phyloP scores from a whole-genome alignment of 2,888 invertebrate species.

The Perithous albicinctus region DNA sequence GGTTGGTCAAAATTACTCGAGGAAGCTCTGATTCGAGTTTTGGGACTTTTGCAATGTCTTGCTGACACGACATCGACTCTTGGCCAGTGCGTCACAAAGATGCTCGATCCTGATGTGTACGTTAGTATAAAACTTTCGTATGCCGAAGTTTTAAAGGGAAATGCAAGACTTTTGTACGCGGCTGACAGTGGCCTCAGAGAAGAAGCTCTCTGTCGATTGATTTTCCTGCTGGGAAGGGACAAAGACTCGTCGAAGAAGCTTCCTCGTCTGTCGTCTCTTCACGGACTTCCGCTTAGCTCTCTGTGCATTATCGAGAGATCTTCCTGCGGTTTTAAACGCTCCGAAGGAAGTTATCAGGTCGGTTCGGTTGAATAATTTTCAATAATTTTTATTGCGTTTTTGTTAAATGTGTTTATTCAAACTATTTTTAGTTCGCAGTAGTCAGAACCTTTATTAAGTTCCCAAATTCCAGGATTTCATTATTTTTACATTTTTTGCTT shows the following conservation, averaged over 20 bases:
- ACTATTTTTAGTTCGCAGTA: too few relatives aligned
- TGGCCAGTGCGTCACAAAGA: slow-evolving; percentile 88
- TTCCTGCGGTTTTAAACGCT: slow-evolving; percentile 70
- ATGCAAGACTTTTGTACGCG: slow-evolving; percentile 85
- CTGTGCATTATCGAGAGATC: slow-evolving; percentile 83
- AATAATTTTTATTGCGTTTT: background rate
- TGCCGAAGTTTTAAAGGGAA: slow-evolving; percentile 86
- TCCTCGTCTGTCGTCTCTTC: slow-evolving; percentile 85
- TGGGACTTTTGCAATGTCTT: slow-evolving; percentile 88
- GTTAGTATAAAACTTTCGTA: slow-evolving; percentile 87
- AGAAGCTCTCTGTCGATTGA: slow-evolving; percentile 86
- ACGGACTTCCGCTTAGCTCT: slow-evolving; percentile 84
- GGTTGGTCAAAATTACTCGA: slow-evolving; percentile 88
- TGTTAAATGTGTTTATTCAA: background rate
- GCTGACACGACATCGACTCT: slow-evolving; percentile 85
- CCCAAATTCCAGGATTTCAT: too few relatives aligned
- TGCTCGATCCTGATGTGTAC: slow-evolving; percentile 88
- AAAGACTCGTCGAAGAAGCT: slow-evolving; percentile 83
- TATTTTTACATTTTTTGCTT: too few relatives aligned
- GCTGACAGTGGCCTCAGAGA: slow-evolving; percentile 83
- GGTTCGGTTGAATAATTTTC: background rate
- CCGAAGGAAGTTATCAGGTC: slow-evolving; percentile 80
- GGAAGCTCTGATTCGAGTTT: slow-evolving; percentile 87
- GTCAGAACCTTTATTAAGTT: too few relatives aligned
- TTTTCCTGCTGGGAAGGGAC: slow-evolving; percentile 86